A percentile compares a stretch with the other conserved stretches of the same genome.
Evolutionary conservation across 2,113 vertebrate genomes (phyloP).

Genomic region (Xenopus tropicalis): UCB_Xtro_10.0 CM004445.2:97251001-97251500

Average conservation of each 20-base stretch:
- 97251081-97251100: conserved; percentile 74
- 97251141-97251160: conserved; percentile 51
- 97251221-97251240: conserved; percentile 60
- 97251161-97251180: conserved; percentile 71
- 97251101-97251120: conserved; percentile 61
- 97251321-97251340: too few relatives aligned
- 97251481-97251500: too few relatives aligned
- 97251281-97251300: too few relatives aligned
- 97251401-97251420: too few relatives aligned
- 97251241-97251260: conserved; percentile 75
- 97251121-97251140: conserved; percentile 49
- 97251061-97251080: conserved; percentile 56
- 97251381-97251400: too few relatives aligned
- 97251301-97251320: too few relatives aligned
- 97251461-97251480: too few relatives aligned
- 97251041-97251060: conserved; percentile 42
- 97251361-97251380: too few relatives aligned
- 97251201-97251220: conserved; percentile 70
- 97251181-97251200: conserved; percentile 90
- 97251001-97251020: not conserved
- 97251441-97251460: too few relatives aligned
- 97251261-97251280: conserved; percentile 42
- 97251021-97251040: conserved; percentile 36
- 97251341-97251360: too few relatives aligned
- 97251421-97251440: too few relatives aligned